Evolutionary conservation across 1,140 invertebrate species (phyloP), one percentile per base, ranked within the genome.

Genomic region (Zelostemma sp.): DNA sequence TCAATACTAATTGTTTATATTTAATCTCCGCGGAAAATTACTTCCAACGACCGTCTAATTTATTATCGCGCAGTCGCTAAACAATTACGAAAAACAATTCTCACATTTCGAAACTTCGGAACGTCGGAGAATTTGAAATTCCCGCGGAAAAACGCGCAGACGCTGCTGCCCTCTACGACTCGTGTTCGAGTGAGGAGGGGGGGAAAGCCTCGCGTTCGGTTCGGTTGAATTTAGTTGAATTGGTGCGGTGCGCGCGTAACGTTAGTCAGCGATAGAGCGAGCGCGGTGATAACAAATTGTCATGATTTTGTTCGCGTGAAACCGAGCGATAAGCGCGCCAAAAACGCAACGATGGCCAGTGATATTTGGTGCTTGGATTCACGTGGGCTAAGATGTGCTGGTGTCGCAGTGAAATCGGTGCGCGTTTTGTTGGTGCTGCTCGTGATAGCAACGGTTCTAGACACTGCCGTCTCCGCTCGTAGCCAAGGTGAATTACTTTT

Each of bases 401-500:
- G 68, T 75, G 35, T 38, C 14, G 72, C 63, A 58, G 70, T 78
- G 72, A 77, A 75, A 74, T 75, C 73, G 69, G 63, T 80, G 73
- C 59, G 79, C 53, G 38, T 80, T 57, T 46, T 77, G 47, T 70
- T 77, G 62, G 64, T 80, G 57, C 51, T 79, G 46, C 28, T 75
- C 25, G 58, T 54, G 33, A 54, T 68, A 4, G 62, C 63, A 50
- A 56, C 72, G 59, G 70, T 78, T 54, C 46, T 77, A 18, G 62
- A 73, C 31, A n/a, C n/a, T n/a, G 71, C 60, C 54, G 59, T 63
- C 14, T 28, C 62, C 41, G 60, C 77, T 46, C 72, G 71, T 12
- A 74, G 49, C 51, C 76, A 81, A 72, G 78, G 81, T 82, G 65
- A 81, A 78, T 76, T 63, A 54, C 49, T 59, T 68, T 58, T 53